Percentiles rank a stretch among this genome's conserved stretches.
phyloP scores from a whole-genome alignment of 2,113 vertebrate species.

The Crotalus helleri region DNA sequence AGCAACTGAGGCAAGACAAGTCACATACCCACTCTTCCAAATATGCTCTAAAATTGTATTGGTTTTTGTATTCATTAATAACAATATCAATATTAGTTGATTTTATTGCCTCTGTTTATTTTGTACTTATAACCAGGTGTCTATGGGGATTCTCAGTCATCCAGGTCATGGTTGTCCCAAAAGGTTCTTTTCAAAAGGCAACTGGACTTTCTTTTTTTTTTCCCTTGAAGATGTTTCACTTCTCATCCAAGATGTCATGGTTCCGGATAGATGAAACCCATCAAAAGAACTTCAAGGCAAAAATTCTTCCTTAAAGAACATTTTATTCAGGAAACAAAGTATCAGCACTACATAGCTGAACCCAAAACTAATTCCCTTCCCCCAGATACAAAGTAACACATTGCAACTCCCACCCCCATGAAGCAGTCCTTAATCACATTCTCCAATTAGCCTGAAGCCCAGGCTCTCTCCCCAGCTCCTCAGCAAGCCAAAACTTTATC shows the following conservation, averaged over 20 bases:
- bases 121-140: background rate
- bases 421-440: too few relatives aligned
- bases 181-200: background rate
- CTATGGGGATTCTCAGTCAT: background rate
- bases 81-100: background rate
- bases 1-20: background rate
- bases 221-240: background rate
- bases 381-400: too few relatives aligned
- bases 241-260: background rate
- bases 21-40: background rate
- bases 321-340: too few relatives aligned
- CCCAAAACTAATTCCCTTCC: too few relatives aligned
- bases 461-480: too few relatives aligned
- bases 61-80: background rate
- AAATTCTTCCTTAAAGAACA: too few relatives aligned
- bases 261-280: too few relatives aligned
- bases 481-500: too few relatives aligned
- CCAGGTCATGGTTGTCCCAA: background rate
- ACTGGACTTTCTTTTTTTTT: background rate
- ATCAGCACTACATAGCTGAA: too few relatives aligned
- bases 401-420: too few relatives aligned
- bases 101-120: background rate
- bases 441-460: too few relatives aligned
- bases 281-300: too few relatives aligned
- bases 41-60: background rate